Evolutionary conservation across 2,113 vertebrate species (phyloP), one percentile per base, ranked within the genome.

Genomic region (Tychaedon coryphoeus): DNA sequence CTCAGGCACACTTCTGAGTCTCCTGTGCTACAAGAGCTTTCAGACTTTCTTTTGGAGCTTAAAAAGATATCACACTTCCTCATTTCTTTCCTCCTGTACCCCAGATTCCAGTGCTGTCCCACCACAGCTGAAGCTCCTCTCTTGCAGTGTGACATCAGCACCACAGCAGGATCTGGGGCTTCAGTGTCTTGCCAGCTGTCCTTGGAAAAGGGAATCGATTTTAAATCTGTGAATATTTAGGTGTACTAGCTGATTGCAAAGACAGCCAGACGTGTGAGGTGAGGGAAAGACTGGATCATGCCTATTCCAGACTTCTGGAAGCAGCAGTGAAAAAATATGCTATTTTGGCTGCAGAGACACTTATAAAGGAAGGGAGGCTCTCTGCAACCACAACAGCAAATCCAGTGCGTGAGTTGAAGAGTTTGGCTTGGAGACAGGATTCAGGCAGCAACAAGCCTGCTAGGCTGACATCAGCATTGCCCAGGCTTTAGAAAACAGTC

Each of bases 401-500:
- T 75, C 83, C 76, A 91, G 80, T 0, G 19, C 16, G 43, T 67
- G 61, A 67, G 56, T 0, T 60, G 57, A 83, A 81, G 69, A 71
- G 73, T 66, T 86, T 96, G 95, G 95, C 79, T 48, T 25, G 57
- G 45, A 95, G 69, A 91, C 88, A 92, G 70, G 76, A 86, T 33
- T 87, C 96, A 89, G 80, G 95, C 95, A 95, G 84, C 1, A 3
- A 87, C 94, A 93, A 92, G 89, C 72, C 91, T 91, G 53, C 65
- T 60, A 84, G 65, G 81, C 94, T 95, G 94, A 92, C 83, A 93
- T 89, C 94, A 95, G 93, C 91, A 89, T 57, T 60, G 81, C 53
- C 48, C 23, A 36, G 53, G 57, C 61, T 93, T 71, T 53, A 84
- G 73, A 86, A 87, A 78, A 92, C 34, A 86, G 51, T 67, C 57